These are phyloP conservation scores for Allobates femoralis DNA, from an alignment of 2,797 vertebrate genomes.

Conservation along the genomic window DNA sequence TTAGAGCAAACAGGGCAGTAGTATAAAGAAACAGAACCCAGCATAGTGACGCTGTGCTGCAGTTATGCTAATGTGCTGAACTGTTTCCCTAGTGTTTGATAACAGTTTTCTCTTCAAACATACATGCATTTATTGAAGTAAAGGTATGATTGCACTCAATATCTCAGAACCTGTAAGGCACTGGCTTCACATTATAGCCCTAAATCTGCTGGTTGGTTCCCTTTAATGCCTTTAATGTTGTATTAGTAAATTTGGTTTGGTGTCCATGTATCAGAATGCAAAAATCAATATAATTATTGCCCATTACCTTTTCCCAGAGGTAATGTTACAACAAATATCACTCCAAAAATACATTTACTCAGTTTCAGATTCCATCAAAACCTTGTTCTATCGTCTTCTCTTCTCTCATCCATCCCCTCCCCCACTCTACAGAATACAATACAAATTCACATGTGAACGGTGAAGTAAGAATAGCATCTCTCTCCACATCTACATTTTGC, in stretches of 20 bases:
- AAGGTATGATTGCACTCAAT: too few relatives aligned
- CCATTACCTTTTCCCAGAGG: background rate
- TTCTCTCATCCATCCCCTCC: background rate
- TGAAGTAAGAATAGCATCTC: slow-evolving; percentile 13
- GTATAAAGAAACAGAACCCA: too few relatives aligned
- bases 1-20: too few relatives aligned
- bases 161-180: too few relatives aligned
- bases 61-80: too few relatives aligned
- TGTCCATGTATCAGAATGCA: background rate
- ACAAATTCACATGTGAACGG: background rate
- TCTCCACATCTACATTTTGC: background rate
- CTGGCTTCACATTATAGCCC: too few relatives aligned
- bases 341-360: background rate
- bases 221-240: background rate
- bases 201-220: too few relatives aligned
- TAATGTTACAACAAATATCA: background rate
- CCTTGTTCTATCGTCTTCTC: background rate
- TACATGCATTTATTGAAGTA: too few relatives aligned
- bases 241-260: background rate
- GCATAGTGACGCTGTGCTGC: too few relatives aligned
- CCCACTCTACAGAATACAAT: background rate
- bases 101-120: too few relatives aligned
- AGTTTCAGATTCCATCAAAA: background rate
- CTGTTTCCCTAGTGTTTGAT: too few relatives aligned
- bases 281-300: background rate